Evolutionary conservation across 2,888 invertebrate species (phyloP).

Genomic region (Boloria selene): DNA sequence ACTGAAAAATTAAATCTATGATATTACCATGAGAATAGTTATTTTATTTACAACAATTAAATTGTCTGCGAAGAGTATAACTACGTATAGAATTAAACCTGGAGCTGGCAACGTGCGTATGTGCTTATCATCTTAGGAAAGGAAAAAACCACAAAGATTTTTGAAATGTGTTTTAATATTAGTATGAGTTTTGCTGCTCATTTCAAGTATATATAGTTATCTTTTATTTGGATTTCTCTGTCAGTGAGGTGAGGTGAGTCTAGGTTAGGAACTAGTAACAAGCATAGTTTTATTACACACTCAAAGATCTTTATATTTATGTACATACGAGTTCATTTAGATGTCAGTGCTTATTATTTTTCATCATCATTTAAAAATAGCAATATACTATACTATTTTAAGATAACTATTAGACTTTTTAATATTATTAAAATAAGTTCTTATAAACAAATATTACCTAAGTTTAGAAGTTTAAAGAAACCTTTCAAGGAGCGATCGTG

Average conservation of each 20-base stretch:
- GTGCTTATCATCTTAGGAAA: constrained; percentile 10
- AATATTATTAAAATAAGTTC: background rate
- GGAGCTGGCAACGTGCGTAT: constrained; percentile 7
- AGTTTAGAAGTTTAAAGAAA: constrained; percentile 6
- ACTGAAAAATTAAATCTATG: too few relatives aligned
- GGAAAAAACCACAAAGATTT: constrained; percentile 24
- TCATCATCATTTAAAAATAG: too few relatives aligned
- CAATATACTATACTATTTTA: too few relatives aligned
- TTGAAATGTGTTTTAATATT: constrained; percentile 29
- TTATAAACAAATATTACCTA: background rate
- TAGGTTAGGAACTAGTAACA: too few relatives aligned
- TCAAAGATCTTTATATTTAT: too few relatives aligned
- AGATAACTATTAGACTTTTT: background rate
- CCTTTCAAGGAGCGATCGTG: constrained; percentile 49
- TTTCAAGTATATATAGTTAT: constrained; percentile 15
- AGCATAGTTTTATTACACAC: background rate
- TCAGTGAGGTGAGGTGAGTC: constrained; percentile 11
- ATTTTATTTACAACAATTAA: too few relatives aligned
- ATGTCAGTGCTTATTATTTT: too few relatives aligned
- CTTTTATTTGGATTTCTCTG: constrained; percentile 15
- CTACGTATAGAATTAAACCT: background rate
- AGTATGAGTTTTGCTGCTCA: constrained; percentile 25
- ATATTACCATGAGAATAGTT: too few relatives aligned
- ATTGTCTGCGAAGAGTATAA: too few relatives aligned
- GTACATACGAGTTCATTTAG: too few relatives aligned